These are phyloP conservation scores for Micronycteris hirsuta DNA, from an alignment of 2,113 vertebrate genomes.

Conservation along the genomic window DNA sequence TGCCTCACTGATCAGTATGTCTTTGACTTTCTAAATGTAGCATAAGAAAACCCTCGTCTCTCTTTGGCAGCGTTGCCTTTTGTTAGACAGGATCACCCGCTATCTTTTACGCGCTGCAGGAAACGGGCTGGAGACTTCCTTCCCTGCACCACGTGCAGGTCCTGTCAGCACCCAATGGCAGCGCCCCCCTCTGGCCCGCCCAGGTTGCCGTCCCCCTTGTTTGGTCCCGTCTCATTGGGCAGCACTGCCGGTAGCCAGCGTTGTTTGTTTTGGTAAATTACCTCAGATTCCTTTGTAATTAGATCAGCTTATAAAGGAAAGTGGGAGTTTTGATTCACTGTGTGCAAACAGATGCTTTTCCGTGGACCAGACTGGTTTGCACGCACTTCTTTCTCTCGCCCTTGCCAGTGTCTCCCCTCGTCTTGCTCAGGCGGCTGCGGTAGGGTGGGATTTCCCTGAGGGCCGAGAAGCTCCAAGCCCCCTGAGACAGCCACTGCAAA, in stretches of 20 bases:
- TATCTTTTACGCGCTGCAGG: background rate
- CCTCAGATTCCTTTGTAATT: background rate
- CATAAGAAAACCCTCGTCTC: background rate
- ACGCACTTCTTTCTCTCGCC: background rate
- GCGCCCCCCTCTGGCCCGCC: background rate
- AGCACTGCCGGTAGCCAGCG: too few relatives aligned
- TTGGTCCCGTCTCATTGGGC: background rate
- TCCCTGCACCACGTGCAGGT: rapidly evolving
- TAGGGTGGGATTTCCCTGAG: background rate
- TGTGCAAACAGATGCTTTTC: background rate
- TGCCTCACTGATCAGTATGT: background rate
- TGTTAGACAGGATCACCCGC: background rate
- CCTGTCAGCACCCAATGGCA: rapidly evolving
- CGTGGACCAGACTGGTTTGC: background rate
- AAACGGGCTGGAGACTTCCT: background rate
- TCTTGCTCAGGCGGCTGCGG: background rate
- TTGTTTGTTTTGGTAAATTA: background rate
- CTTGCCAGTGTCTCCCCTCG: background rate
- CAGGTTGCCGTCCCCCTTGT: background rate
- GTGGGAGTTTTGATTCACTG: background rate
- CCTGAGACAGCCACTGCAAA: background rate
- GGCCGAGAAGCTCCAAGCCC: background rate
- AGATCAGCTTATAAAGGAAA: background rate
- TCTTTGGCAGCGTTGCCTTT: background rate
- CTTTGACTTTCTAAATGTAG: background rate